Evolutionary conservation across 2,888 invertebrate species (phyloP).

Genomic region (Sinelater perroti): DNA sequence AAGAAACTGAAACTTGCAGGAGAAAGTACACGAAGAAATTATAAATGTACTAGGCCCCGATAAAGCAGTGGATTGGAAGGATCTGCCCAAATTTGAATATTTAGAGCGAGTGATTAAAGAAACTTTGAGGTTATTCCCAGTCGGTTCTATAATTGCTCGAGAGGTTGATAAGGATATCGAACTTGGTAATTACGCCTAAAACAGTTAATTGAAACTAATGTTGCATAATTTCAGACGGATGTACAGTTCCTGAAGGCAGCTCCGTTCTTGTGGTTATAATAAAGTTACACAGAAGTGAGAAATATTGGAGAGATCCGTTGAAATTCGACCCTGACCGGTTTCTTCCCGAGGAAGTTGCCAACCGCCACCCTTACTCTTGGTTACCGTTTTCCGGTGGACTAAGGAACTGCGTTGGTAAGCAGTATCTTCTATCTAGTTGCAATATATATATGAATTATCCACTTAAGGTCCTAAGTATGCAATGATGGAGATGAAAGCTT

Average conservation of each 20-base stretch:
- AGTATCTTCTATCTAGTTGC: background rate
- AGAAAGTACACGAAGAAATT: constrained; percentile 58
- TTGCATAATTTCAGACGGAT: constrained; percentile 59
- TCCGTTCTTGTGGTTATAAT: constrained; percentile 60
- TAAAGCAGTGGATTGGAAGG: constrained; percentile 59
- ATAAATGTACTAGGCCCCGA: constrained; percentile 60
- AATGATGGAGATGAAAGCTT: constrained; percentile 60
- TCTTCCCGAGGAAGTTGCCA: too few species aligned
- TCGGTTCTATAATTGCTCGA: constrained; percentile 44
- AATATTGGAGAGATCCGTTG: constrained; percentile 66
- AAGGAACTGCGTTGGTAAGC: constrained; percentile 62
- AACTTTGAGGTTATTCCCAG: constrained; percentile 62
- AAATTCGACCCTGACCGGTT: constrained; percentile 64
- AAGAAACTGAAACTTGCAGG: too few species aligned
- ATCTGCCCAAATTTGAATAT: constrained; percentile 64
- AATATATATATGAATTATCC: background rate
- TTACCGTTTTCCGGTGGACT: constrained; percentile 60
- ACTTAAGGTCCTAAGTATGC: constrained; percentile 59
- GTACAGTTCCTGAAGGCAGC: constrained; percentile 62
- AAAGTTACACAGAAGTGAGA: constrained; percentile 63
- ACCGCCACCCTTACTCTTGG: constrained; percentile 57
- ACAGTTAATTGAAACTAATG: constrained; percentile 41
- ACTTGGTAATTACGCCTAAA: constrained; percentile 13
- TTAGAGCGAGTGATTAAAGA: constrained; percentile 67
- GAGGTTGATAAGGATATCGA: constrained; percentile 26